phyloP scores from a whole-genome alignment of 30 jellyfish, hydroid and myxozoan species.

The Chironex yamaguchii region DNA sequence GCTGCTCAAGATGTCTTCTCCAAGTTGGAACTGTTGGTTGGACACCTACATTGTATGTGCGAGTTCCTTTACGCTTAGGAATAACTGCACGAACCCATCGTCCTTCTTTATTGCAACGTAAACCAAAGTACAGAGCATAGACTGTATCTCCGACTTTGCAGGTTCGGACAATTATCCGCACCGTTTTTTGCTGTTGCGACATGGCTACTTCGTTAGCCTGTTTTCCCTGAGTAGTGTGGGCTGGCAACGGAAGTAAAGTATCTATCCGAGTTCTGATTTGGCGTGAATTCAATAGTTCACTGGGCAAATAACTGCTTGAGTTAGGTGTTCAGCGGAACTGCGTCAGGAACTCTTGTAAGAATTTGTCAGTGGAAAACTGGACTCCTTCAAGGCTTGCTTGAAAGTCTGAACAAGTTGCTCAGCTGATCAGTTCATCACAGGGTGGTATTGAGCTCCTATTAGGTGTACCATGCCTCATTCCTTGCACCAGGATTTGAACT shows the following conservation, averaged over 20 bases:
- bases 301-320: not conserved
- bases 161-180: no score
- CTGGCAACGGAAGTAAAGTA: not conserved
- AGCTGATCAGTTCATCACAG: not conserved
- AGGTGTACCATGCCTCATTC: not conserved
- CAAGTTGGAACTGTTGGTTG: no score
- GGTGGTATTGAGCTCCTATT: not conserved
- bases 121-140: no score
- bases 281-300: not conserved
- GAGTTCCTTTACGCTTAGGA: no score
- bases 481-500: not conserved
- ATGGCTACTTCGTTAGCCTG: not conserved
- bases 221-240: not conserved
- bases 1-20: no score
- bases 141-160: no score
- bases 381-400: not conserved
- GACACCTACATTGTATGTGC: no score
- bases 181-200: no score
- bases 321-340: not conserved
- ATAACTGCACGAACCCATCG: no score
- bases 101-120: no score
- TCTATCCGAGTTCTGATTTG: not conserved
- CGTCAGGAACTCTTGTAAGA: not conserved
- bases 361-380: not conserved
- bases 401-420: not conserved